Base-by-base conservation (phyloP, 2,113 vertebrate genomes). In the Ciconia stormi region DNA sequence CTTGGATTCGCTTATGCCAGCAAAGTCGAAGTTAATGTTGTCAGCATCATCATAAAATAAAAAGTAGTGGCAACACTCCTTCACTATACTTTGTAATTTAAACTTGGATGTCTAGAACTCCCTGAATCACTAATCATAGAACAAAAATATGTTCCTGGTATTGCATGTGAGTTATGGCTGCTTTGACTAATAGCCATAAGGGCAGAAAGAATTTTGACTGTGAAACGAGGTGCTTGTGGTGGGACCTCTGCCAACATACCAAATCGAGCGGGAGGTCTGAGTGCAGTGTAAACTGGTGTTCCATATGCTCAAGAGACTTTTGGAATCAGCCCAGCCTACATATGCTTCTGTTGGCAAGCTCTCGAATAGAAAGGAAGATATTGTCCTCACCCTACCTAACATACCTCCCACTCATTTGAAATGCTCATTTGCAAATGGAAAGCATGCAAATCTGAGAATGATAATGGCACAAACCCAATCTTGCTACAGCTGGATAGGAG, bases 331-430 rank as follows among this genome's bases (percentile, higher is more conserved):
- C 91, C 95, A 96, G 87, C 67, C 89, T 90, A 1, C 97, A 96
- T 97, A 97, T 96, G 97, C 74, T 97, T 95, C 94, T 97, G 93
- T 97, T 97, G 96, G 97, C 96, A 97, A 97, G 96, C 93, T 93
- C 82, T 66, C 2, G 44, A 95, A 74, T 80, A 82, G 96, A 91
- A 96, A 94, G 96, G 90, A 91, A 96, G 97, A 95, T 93, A 95
- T 97, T 97, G 96, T 97, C 91, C 71, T 97, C 89, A 46, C 93
- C 89, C 93, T 94, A 96, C 94, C 96, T 97, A 96, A 88, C 95
- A 93, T 91, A 95, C 81, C 91, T 97, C 97, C 96, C 89, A 97
- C 97, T 96, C 93, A 44, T 93, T 91, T 81, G 73, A 95, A 96
- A 96, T 96, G 96, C 94, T 97, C 96, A 90, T 94, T 96, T 96